A percentile compares a stretch with the other conserved stretches of the same genome.
phyloP scores from a whole-genome alignment of 2,797 vertebrate genomes.

The Phoebastria nigripes region DNA sequence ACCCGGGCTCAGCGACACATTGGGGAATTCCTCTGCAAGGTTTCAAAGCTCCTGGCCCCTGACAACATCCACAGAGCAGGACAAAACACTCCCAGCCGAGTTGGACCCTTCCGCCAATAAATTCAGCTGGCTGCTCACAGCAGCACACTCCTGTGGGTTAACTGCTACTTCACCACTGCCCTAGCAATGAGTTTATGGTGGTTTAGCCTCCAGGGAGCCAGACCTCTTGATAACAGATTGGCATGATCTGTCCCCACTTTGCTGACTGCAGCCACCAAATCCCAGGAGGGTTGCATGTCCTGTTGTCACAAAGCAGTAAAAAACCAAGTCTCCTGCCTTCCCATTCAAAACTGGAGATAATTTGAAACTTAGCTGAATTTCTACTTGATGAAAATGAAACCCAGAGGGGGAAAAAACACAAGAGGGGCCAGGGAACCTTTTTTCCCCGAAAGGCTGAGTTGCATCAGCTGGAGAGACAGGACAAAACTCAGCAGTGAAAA shows the following conservation, averaged over 20 bases:
- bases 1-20: background rate
- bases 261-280: background rate
- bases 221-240: background rate
- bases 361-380: background rate
- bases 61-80: background rate
- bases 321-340: background rate
- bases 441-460: background rate
- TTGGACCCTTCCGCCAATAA: background rate
- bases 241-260: background rate
- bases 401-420: background rate
- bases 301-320: background rate
- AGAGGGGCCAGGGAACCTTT: background rate
- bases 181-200: background rate
- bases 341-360: background rate
- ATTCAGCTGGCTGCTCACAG: background rate
- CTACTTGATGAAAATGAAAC: background rate
- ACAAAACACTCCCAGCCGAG: background rate
- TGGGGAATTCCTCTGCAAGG: background rate
- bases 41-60: background rate
- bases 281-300: background rate
- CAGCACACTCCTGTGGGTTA: background rate
- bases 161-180: background rate
- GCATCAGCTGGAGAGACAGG: background rate
- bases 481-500: background rate
- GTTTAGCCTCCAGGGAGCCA: background rate